Evolutionary conservation across 1,140 invertebrate species (phyloP), one percentile per base, ranked within the genome.

Genomic region (Lutraria rhynchaena): DNA sequence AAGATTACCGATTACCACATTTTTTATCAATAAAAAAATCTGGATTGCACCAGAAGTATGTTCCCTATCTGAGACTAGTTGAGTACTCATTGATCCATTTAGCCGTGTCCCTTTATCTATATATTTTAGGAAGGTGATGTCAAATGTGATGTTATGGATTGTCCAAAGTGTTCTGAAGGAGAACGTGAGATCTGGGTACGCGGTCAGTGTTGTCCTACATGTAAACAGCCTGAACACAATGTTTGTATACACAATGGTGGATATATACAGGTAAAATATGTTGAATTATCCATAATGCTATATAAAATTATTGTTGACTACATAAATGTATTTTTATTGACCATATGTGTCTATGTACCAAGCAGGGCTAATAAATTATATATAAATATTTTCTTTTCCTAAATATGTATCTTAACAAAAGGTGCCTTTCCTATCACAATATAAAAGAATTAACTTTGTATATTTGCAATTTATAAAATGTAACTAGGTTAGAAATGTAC

Each of bases 91-190:
- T 13, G n/a, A 49, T 13, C 11, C n/a, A n/a, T n/a, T n/a, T n/a
- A n/a, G n/a, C n/a, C n/a, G n/a, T n/a, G n/a, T n/a, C n/a, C 53
- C n/a, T 44, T 11, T 37, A 35, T 81, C 53, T 29, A 27, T 70
- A 65, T 57, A 17, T 63, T 73, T 87, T 29, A 90, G 89, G 84
- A 85, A 27, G 95, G 96, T 29, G 96, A 95, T 0, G 94, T 95
- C 0, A 93, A 96, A 19, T 98, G 97, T 91, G 92, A 94, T 17
- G 93, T 96, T 9, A 94, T 95, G 81, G 95, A 96, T 0, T 98
- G 97, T 88, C 96, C 96, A 0, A 94, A 96, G 0, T 71, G 69
- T 57, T 19, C 2, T 24, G 11, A 17, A 4, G 31, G 35, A 1
- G 69, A 71, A 19, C 53, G 31, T 7, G 49, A 33, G 22, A 31